Conservation (phyloP, 1,140 invertebrate genomes). For the Stegodyphus mimosarum region DNA sequence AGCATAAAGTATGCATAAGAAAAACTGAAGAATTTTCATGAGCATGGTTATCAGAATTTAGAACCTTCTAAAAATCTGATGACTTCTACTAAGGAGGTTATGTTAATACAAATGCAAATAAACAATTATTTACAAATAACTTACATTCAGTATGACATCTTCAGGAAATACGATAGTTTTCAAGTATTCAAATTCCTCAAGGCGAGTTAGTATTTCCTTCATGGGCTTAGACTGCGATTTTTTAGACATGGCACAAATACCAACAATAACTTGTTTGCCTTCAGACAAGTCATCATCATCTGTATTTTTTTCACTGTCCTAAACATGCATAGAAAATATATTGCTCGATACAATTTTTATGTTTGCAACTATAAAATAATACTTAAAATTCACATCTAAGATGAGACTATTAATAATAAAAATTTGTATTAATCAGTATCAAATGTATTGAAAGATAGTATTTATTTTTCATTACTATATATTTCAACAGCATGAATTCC, state of each 20-base stretch:
- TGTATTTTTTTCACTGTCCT: conserved; percentile 27
- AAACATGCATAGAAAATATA: neutral
- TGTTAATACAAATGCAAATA: neutral
- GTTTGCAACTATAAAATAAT: neutral
- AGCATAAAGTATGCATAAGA: too few species aligned
- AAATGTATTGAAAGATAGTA: too few species aligned
- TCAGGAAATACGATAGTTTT: conserved; percentile 93
- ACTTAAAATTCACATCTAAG: neutral
- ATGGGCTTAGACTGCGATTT: conserved; percentile 98
- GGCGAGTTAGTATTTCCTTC: conserved; percentile 94
- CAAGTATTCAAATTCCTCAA: conserved; percentile 96
- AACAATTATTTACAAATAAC: neutral
- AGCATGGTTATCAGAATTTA: too few species aligned
- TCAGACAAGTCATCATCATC: conserved; percentile 34
- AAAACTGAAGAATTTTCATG: too few species aligned
- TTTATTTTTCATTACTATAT: too few species aligned
- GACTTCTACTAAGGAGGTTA: neutral
- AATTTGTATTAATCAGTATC: too few species aligned
- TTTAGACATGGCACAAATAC: conserved; percentile 98
- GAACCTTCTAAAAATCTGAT: neutral
- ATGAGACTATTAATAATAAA: neutral
- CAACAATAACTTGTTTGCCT: conserved; percentile 84
- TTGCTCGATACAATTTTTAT: neutral
- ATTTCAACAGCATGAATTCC: too few species aligned
- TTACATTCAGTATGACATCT: conserved; percentile 90